Evolutionary conservation across 2,888 invertebrate species (phyloP).

Genomic region (Zygaena filipendulae): DNA sequence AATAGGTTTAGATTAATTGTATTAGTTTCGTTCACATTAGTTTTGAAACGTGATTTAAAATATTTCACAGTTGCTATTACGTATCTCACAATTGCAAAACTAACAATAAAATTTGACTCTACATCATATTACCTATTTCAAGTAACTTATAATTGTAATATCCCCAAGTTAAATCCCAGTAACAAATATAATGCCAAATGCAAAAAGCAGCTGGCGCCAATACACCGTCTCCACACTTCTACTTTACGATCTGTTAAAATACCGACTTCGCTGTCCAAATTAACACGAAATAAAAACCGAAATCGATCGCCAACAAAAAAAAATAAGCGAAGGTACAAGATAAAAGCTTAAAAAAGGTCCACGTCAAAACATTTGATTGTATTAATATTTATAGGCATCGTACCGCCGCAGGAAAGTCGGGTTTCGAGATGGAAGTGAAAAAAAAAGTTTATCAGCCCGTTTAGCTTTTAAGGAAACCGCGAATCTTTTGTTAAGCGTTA

Average conservation of each 20-base stretch:
- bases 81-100: no score
- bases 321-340: slow-evolving; percentile 63
- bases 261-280: slow-evolving; percentile 66
- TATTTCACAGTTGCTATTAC: no score
- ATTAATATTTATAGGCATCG: slow-evolving; percentile 65
- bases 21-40: no score
- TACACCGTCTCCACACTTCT: slow-evolving; percentile 27
- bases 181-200: no score
- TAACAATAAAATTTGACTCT: no score
- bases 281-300: slow-evolving; percentile 67
- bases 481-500: slow-evolving; percentile 63
- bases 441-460: slow-evolving; percentile 67
- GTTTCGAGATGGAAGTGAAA: slow-evolving; percentile 38
- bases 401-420: slow-evolving; percentile 60
- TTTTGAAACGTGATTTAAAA: no score
- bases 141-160: no score
- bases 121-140: no score
- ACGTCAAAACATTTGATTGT: slow-evolving; percentile 71
- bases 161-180: no score
- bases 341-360: slow-evolving; percentile 65
- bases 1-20: no score
- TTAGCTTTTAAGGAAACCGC: slow-evolving; percentile 68
- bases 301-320: slow-evolving; percentile 57
- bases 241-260: slow-evolving; percentile 71
- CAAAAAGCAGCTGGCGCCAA: slow-evolving; percentile 51